Evolutionary conservation across 2,797 vertebrate species (phyloP).

Genomic region (Vireo griseus): DNA sequence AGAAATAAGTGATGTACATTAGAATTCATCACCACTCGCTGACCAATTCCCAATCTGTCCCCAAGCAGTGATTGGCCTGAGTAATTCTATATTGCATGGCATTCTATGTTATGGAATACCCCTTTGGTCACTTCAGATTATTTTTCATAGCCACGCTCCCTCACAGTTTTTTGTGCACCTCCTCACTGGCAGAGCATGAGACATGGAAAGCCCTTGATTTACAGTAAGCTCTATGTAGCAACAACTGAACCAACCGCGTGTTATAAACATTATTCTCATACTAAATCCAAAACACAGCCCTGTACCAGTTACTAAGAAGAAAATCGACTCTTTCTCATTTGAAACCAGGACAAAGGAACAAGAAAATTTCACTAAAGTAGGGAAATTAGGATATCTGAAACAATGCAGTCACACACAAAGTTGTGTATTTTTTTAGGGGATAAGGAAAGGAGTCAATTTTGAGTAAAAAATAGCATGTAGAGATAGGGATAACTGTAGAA

Average conservation of each 20-base stretch:
- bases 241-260: not conserved
- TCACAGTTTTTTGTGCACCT: not conserved
- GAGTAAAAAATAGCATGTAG: not conserved
- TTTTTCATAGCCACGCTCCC: not conserved
- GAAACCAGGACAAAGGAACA: not conserved
- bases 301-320: not conserved
- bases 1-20: not conserved
- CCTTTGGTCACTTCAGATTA: not conserved
- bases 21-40: not conserved
- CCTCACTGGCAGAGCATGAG: not conserved
- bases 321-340: not conserved
- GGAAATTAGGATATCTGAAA: not conserved
- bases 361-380: not conserved
- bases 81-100: not conserved
- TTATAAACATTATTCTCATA: not conserved
- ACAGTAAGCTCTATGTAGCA: not conserved
- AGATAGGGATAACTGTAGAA: not conserved
- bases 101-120: not conserved
- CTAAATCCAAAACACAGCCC: not conserved
- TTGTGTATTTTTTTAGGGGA: not conserved
- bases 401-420: accelerated
- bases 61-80: not conserved
- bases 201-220: not conserved
- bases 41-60: not conserved
- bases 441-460: not conserved